Base-by-base conservation (phyloP, 2,888 invertebrate species). In the Eugnorisma glareosa region DNA sequence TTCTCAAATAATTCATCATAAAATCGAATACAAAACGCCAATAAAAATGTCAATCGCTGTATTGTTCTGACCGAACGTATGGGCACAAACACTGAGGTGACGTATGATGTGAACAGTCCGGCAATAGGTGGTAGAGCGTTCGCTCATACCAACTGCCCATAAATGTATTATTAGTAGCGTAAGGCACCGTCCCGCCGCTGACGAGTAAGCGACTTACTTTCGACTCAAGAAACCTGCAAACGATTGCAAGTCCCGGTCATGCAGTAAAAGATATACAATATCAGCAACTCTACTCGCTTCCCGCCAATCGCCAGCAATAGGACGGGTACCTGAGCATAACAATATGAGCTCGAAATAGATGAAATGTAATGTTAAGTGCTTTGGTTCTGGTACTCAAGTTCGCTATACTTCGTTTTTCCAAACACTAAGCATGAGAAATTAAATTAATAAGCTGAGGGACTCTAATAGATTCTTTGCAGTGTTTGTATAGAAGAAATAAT, bases 151-250 rank as follows among this genome's bases (percentile, higher is more conserved):
- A 66, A 86, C 86, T 84, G 86, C 87, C 89, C 90, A 85, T 88
- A 90, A 90, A 92, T 90, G 89, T 92, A 91, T 91, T 93, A 94
- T 94, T 95, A 94, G 94, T 94, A 92, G 93, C 93, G 83, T 88
- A 94, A 40, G 64, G 40, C 18, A 35, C 18, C 1, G 64, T 64
- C 40, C 40, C 40, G 28, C 64, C 24, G 64, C 40, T n/a, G 40
- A 18, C 40, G 64, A 64, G n/a, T 40, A 1, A 40, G 64, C 40
- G 64, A 28, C 13, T 37, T 37, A 18, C 28, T 63, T 63, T 24
- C 61, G 2, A 37, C 18, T 43, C 18, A 7, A 10, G 8, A 15
- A n/a, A 40, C 40, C 10, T 40, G n/a, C 64, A 64, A 40, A 40
- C n/a, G 3, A 40, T 21, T 61, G 21, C 21, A 61, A 8, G 59